Base-by-base conservation (phyloP, 2,797 vertebrate species). In the Melanitta fusca region DNA sequence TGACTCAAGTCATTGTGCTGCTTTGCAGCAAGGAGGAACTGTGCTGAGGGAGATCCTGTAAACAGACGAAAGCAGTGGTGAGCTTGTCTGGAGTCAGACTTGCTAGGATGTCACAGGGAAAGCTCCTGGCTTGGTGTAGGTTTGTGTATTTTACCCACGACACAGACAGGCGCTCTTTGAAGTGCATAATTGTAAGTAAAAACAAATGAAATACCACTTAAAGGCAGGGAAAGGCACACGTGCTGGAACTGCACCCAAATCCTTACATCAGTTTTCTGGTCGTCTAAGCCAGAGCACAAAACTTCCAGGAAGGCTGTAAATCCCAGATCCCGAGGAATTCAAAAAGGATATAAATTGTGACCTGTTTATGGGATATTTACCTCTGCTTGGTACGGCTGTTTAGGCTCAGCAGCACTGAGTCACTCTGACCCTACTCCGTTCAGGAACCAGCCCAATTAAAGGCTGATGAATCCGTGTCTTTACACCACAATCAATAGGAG, bases 371-470 rank as follows among this genome's bases (percentile, higher is more conserved):
- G 96, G 84, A 69, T 56, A 45, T 71, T 88, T 64, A 58, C 65
- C 45, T 79, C 69, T 72, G 14, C 69, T 89, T 62, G 30, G 66
- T 32, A 60, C 75, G 71, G 80, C 93, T 96, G 71, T 91, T 97
- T 91, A 97, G 86, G 70, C 80, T 94, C 96, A 82, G 86, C 58
- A 89, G 78, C 88, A 90, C 78, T 28, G 82, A 93, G 58, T 71
- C 30, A 56, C 62, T 92, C 71, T 97, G 85, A 97, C 96, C 93
- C 68, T 57, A 34, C 94, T 96, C 79, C 95, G 21, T 68, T 97
- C 96, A 93, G 89, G 69, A 96, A 97, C 82, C 30, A 5, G 71
- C 71, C 88, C 94, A 95, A 92, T 96, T 97, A 97, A 95, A 97
- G 68, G 94, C 91, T 97, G 95, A 95, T 95, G 84, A 97, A 97